Percentiles rank a stretch among this genome's conserved stretches.
phyloP scores from a whole-genome alignment of 2,797 vertebrate genomes.

The Gila robusta region DNA sequence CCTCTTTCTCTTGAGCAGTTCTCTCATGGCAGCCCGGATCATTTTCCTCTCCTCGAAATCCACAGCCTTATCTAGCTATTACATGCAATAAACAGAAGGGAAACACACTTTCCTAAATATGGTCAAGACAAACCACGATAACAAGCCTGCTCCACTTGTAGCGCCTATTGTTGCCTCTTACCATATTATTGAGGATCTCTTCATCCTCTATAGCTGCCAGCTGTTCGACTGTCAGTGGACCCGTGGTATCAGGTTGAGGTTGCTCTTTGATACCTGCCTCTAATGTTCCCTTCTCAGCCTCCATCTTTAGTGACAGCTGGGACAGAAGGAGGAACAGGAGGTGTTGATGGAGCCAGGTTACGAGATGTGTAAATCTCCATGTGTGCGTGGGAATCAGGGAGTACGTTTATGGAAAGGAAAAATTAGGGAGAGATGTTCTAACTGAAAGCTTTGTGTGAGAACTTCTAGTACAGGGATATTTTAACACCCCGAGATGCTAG shows the following conservation, averaged over 20 bases:
- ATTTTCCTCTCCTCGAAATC: constrained; percentile 90
- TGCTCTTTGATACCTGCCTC: constrained; percentile 15
- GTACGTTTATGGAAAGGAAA: constrained; percentile 1
- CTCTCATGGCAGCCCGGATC: constrained; percentile 90
- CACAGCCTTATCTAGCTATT: constrained; percentile 85
- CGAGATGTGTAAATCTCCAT: constrained; percentile 34
- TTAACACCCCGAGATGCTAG: neutral
- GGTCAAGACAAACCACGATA: constrained; percentile 16
- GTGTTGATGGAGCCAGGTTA: constrained; percentile 41
- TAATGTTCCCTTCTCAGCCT: constrained; percentile 52
- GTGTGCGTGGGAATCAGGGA: constrained; percentile 39
- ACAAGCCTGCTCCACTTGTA: neutral
- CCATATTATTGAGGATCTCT: constrained; percentile 93
- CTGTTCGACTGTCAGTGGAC: constrained; percentile 74
- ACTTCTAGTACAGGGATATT: constrained; percentile 13
- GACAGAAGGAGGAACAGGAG: constrained; percentile 37
- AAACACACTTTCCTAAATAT: constrained; percentile 41
- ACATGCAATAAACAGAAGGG: constrained; percentile 36
- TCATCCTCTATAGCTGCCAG: constrained; percentile 91
- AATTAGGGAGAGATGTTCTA: neutral
- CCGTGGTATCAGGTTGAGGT: neutral
- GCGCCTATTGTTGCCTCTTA: constrained; percentile 57
- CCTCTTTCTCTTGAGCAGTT: constrained; percentile 91
- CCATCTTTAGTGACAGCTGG: constrained; percentile 65
- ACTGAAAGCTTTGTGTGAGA: neutral